phyloP scores from a whole-genome alignment of 2,888 invertebrate species.

The Plusia festucae region DNA sequence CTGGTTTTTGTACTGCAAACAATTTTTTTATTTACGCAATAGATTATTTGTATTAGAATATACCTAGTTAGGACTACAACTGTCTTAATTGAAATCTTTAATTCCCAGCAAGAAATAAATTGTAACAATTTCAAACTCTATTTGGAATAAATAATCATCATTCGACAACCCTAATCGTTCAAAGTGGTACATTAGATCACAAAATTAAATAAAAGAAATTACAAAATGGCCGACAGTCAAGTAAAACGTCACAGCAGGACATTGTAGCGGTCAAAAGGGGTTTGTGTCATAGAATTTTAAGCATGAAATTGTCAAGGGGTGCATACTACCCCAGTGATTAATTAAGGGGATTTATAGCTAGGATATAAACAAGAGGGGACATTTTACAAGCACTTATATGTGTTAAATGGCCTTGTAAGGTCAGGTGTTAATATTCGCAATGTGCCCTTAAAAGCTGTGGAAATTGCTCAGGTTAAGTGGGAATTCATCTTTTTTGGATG shows the following conservation, averaged over 20 bases:
- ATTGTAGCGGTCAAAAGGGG: constrained; percentile 10
- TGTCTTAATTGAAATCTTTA: no score
- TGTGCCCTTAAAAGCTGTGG: background rate
- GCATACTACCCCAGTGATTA: constrained; percentile 43
- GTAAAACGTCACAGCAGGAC: background rate
- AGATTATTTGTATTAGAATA: no score
- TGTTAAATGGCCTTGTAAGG: background rate
- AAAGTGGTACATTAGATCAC: background rate
- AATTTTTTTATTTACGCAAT: no score
- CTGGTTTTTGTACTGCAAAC: no score
- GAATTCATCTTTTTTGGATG: no score
- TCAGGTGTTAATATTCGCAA: background rate
- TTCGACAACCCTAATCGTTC: no score
- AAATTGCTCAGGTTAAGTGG: background rate
- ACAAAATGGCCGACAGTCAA: background rate
- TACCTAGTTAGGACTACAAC: no score
- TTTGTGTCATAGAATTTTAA: constrained; percentile 29
- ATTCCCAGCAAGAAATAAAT: no score
- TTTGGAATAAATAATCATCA: no score
- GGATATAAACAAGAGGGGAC: constrained; percentile 11
- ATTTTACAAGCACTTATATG: constrained; percentile 10
- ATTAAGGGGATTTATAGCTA: constrained; percentile 44
- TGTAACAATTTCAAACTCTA: no score
- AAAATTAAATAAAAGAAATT: constrained; percentile 1
- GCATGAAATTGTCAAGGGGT: constrained; percentile 28